phyloP scores from a whole-genome alignment of 2,113 vertebrate species.

The Ictalurus furcatus region DNA sequence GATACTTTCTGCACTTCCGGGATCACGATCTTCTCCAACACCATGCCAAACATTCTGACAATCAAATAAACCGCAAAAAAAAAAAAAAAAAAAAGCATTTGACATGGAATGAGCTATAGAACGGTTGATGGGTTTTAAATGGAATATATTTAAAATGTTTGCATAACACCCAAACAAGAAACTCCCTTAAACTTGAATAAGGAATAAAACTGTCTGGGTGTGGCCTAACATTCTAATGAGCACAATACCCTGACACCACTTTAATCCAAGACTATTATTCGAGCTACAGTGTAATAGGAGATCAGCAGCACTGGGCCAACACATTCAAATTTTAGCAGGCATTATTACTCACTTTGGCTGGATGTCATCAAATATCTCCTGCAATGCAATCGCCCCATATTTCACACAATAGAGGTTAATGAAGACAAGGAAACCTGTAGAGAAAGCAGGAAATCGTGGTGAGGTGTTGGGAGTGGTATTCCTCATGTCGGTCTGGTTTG shows the following conservation, averaged over 20 bases:
- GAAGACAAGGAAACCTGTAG: conserved; percentile 94
- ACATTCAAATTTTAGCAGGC: neutral
- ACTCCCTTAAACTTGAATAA: neutral
- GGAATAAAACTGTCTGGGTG: neutral
- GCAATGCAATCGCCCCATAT: conserved; percentile 91
- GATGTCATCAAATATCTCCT: conserved; percentile 97
- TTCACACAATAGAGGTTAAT: conserved; percentile 93
- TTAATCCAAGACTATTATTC: neutral
- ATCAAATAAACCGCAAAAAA: neutral
- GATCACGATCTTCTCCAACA: conserved; percentile 96
- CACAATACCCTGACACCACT: neutral
- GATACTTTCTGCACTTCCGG: conserved; percentile 99
- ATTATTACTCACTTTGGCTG: conserved; percentile 90
- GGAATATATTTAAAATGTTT: neutral
- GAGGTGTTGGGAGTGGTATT: no score
- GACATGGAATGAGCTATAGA: neutral
- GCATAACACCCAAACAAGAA: neutral
- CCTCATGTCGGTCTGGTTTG: neutral
- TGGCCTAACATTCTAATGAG: neutral
- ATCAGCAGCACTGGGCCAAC: neutral
- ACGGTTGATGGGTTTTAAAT: neutral
- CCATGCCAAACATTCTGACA: conserved; percentile 97
- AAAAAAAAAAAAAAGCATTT: neutral
- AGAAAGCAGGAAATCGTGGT: neutral
- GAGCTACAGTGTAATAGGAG: neutral